phyloP scores from a whole-genome alignment of 1,140 invertebrate species.

The Contarinia nasturtii region DNA sequence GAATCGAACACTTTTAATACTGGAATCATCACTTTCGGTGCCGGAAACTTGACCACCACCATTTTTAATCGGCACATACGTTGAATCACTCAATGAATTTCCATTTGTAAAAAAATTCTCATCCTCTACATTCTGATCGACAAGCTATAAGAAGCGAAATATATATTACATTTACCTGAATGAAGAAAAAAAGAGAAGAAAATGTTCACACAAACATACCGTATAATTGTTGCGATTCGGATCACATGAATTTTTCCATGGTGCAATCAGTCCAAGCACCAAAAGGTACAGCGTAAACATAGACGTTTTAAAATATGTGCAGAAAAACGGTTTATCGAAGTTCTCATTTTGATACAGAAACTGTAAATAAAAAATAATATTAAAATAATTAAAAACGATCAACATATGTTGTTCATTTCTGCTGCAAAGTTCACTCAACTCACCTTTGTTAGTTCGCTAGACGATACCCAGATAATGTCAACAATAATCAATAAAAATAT shows the following conservation, averaged over 20 bases:
- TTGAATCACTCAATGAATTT: constrained; percentile 49
- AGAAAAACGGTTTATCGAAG: constrained; percentile 76
- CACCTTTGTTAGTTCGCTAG: constrained; percentile 70
- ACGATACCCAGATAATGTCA: constrained; percentile 74
- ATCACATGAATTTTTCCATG: constrained; percentile 61
- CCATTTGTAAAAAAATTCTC: constrained; percentile 27
- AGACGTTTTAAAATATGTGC: constrained; percentile 70
- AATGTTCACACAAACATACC: constrained; percentile 22
- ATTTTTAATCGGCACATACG: constrained; percentile 65
- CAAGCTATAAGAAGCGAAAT: constrained; percentile 27
- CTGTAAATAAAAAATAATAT: constrained; percentile 31
- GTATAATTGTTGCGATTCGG: constrained; percentile 31
- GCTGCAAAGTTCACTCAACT: too few relatives aligned
- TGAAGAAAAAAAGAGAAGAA: neutral
- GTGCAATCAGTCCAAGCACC: constrained; percentile 61
- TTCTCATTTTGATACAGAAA: constrained; percentile 62
- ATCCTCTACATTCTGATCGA: constrained; percentile 45
- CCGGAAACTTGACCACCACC: constrained; percentile 52
- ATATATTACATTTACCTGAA: constrained; percentile 1
- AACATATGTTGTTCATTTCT: too few relatives aligned
- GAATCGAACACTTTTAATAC: constrained; percentile 54
- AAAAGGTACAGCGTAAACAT: constrained; percentile 73
- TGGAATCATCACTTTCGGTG: constrained; percentile 70
- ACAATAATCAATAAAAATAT: constrained; percentile 58
- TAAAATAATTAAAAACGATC: constrained; percentile 3